Base-by-base conservation (phyloP, 2,797 vertebrate species). In the Crotalus adamanteus region DNA sequence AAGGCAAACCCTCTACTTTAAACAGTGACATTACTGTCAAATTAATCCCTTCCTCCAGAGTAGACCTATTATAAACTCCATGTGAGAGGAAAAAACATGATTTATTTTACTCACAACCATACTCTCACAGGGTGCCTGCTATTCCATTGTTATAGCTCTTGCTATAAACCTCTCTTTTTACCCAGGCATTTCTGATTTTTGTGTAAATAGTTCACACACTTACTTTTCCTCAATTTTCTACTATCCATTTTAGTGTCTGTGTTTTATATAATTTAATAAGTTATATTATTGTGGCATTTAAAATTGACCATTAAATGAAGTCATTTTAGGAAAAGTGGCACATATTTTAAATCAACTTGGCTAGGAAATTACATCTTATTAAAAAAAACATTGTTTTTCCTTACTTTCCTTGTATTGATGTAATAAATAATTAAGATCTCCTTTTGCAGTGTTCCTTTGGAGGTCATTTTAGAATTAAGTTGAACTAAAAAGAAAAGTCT, bases 381-480 rank as follows among this genome's bases (percentile, higher is more conserved):
- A 93, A 93, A 86, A 94, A 31, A 65, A 73, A 2, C 14, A 47
- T 73, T 22, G 18, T 42, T 78, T 37, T 42, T 3, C 69, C 7
- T 37, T 42, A 7, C 18, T 20, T 78, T 92, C 65, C 59, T 94
- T 92, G 12, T 42, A 26, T 83, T 31, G 26, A 31, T 9, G 51
- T 91, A 26, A 69, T 22, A 16, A 87, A 87, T 78, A 91, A 65
- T 93, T 94, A 92, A 55, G 78, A 83, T 86, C 91, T 92, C 7
- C 55, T 89, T 94, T 61, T 86, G 8, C 91, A 89, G 51, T 89
- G 87, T 6, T 87, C 60, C 53, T 93, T 57, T n/a, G 65, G 31
- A 93, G 14, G 56, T 89, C 55, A 87, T 93, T 94, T 95, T 93
- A 89, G 20, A 90, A 87, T 91, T 56, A 93, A 91, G 22, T 14